Percentiles rank a stretch among this genome's conserved stretches.
Evolutionary conservation across 2,113 vertebrate genomes (phyloP).

Genomic region (Perca fluviatilis): DNA sequence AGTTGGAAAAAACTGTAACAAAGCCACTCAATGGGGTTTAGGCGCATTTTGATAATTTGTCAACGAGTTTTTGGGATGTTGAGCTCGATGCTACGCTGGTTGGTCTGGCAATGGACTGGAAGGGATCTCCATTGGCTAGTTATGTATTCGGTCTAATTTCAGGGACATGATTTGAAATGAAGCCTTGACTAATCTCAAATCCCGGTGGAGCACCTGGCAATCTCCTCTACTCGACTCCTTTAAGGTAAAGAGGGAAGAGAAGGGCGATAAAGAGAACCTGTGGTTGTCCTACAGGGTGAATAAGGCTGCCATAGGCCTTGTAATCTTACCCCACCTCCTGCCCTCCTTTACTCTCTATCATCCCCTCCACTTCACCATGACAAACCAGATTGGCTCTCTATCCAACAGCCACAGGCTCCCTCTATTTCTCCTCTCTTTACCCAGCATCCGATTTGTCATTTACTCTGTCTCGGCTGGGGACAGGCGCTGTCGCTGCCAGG

Average conservation of each 20-base stretch:
- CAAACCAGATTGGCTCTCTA: slow-evolving; percentile 77
- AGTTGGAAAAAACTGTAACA: no score
- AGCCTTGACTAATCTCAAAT: slow-evolving; percentile 57
- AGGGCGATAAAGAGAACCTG: not conserved
- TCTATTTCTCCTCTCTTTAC: slow-evolving; percentile 40
- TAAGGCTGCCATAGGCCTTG: slow-evolving; percentile 63
- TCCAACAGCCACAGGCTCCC: slow-evolving; percentile 70
- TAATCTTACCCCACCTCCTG: slow-evolving; percentile 54
- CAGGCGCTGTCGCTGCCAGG: slow-evolving; percentile 34
- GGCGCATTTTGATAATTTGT: no score
- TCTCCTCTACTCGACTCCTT: slow-evolving; percentile 11
- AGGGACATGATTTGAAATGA: slow-evolving; percentile 45
- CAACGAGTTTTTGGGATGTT: no score
- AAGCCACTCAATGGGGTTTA: no score
- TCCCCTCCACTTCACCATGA: slow-evolving; percentile 72
- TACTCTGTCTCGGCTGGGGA: slow-evolving; percentile 36
- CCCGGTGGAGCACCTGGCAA: slow-evolving; percentile 38
- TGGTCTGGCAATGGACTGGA: no score
- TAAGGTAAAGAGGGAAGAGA: slow-evolving; percentile 6
- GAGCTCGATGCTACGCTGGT: no score
- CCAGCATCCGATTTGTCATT: slow-evolving; percentile 64
- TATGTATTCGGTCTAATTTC: slow-evolving; percentile 43
- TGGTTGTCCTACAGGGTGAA: slow-evolving; percentile 52
- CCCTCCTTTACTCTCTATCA: slow-evolving; percentile 50
- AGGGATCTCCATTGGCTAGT: not conserved